Evolutionary conservation across 2,113 vertebrate species (phyloP).

Genomic region (Rhynchomys soricoides): DNA sequence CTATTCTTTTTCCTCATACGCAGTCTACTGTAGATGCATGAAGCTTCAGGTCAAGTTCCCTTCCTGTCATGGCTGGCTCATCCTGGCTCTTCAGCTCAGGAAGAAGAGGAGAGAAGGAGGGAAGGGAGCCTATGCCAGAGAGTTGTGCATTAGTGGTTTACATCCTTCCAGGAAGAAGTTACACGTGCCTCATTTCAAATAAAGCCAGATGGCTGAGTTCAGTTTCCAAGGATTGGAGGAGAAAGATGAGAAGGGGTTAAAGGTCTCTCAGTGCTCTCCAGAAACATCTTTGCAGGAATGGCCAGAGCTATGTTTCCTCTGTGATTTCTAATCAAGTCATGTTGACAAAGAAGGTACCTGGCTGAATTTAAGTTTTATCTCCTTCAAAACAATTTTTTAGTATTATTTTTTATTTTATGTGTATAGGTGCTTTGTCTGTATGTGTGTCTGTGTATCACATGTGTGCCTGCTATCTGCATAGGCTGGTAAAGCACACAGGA

Average conservation of each 20-base stretch:
- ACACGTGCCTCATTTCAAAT: not conserved
- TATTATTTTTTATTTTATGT: not conserved
- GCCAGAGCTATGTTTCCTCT: not conserved
- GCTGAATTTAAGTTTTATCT: not conserved
- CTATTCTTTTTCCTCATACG: not conserved
- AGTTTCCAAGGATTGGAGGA: not conserved
- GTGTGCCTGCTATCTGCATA: too few relatives aligned
- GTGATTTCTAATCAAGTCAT: not conserved
- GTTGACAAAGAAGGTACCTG: not conserved
- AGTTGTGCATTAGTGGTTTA: not conserved
- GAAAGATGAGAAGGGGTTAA: not conserved
- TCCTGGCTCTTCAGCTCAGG: not conserved
- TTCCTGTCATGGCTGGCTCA: not conserved
- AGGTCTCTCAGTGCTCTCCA: not conserved
- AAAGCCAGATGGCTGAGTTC: not conserved
- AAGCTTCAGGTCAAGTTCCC: not conserved
- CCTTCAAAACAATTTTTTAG: not conserved
- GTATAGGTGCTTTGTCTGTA: not conserved
- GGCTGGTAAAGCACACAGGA: too few relatives aligned
- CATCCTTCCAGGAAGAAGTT: not conserved
- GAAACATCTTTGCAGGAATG: not conserved
- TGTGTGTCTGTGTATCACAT: not conserved
- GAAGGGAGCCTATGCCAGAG: not conserved
- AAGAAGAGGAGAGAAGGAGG: not conserved
- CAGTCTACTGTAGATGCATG: not conserved